Evolutionary conservation across 1,140 invertebrate genomes (phyloP).

Genomic region (Eriocheir sinensis): DNA sequence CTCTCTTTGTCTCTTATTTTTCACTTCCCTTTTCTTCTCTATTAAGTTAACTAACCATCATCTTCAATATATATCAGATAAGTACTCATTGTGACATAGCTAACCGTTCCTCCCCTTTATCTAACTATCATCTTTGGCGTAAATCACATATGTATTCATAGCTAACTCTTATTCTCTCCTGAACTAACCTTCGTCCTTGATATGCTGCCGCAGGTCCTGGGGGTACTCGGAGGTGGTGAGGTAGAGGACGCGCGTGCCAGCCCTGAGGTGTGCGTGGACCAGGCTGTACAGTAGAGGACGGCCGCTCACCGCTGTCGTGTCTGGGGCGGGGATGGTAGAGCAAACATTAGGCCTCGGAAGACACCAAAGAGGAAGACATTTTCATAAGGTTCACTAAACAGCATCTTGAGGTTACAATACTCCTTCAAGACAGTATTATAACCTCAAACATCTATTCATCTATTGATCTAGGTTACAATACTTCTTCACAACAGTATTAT

Average conservation of each 20-base stretch:
- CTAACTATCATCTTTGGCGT: no score
- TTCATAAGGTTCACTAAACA: no score
- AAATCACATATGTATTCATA: no score
- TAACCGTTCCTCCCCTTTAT: no score
- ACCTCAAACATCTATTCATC: not conserved
- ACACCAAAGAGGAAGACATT: not conserved
- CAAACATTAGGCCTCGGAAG: not conserved
- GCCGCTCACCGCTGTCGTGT: not conserved
- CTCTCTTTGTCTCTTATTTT: not conserved
- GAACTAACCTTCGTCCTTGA: constrained; percentile 4
- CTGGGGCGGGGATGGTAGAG: not conserved
- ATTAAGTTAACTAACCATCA: constrained; percentile 24
- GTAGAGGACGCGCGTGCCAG: not conserved
- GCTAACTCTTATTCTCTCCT: no score
- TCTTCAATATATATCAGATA: no score
- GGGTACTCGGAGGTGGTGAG: not conserved
- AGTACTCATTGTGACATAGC: no score
- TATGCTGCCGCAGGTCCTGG: not conserved
- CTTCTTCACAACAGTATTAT: not conserved
- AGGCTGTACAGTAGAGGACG: not conserved
- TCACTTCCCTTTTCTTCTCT: no score
- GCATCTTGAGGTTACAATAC: no score
- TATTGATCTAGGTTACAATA: not conserved
- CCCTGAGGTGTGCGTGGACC: not conserved
- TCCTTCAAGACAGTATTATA: not conserved